phyloP scores from a whole-genome alignment of 2,797 vertebrate species.

The Distichodus sexfasciatus region DNA sequence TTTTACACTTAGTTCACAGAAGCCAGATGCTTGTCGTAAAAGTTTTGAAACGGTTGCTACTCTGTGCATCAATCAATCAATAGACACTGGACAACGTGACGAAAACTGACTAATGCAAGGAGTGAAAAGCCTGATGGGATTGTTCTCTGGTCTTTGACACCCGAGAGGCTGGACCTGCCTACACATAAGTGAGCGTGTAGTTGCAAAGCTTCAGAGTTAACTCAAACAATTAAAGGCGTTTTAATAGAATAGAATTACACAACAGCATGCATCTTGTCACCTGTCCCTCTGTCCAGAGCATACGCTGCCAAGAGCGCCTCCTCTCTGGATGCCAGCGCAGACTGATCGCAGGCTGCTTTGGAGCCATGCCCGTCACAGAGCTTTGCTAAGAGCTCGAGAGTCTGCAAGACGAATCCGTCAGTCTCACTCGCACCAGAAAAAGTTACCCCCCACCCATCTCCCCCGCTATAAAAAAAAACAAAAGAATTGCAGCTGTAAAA shows the following conservation, averaged over 20 bases:
- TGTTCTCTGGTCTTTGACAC: background rate
- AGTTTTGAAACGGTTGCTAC: too few relatives aligned
- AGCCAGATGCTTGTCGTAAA: too few relatives aligned
- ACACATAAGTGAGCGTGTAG: background rate
- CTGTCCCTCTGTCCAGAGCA: background rate
- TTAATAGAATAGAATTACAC: conserved; percentile 12
- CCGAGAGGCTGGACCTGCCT: background rate
- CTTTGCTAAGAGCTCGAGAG: background rate
- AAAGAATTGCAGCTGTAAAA: too few relatives aligned
- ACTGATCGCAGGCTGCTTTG: background rate
- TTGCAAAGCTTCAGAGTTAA: conserved; percentile 9
- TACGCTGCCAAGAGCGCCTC: background rate
- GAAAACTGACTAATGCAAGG: background rate
- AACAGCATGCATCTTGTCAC: conserved; percentile 12
- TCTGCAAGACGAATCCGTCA: background rate
- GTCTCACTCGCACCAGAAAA: background rate
- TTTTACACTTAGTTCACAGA: too few relatives aligned
- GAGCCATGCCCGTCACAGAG: background rate
- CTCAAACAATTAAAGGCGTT: conserved; percentile 8
- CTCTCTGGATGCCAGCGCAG: conserved; percentile 9
- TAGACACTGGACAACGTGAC: background rate
- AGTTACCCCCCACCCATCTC: background rate
- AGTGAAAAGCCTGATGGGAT: background rate
- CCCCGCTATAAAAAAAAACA: background rate
- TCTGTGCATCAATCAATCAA: too few relatives aligned